Base-by-base conservation (phyloP, 2,888 invertebrate genomes). In the Helobdella robusta region DNA sequence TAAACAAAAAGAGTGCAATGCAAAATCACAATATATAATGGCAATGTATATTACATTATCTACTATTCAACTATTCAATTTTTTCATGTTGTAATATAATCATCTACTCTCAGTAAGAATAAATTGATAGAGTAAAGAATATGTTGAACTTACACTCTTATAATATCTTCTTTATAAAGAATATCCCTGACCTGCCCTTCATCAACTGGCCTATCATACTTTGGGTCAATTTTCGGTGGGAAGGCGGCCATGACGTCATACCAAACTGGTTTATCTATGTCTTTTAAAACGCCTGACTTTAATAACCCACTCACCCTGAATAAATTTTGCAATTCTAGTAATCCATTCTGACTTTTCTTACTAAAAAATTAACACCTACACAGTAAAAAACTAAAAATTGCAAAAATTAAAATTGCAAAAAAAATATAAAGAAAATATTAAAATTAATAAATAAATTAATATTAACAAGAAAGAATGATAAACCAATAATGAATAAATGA, bases 211-310 rank as follows among this genome's bases (percentile, higher is more conserved):
- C 78, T 70, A 71, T 88, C 86, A 80, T 83, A 89, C 68, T 83
- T 82, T 5, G 95, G 95, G 74, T 90, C 89, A 54, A 85, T 80
- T 70, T 86, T 85, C 1, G 97, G 95, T 6, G 95, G 95, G 81
- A 91, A 92, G 0, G 88, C 86, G 79, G 86, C 85, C 77, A 93
- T 95, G 28, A 97, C 82, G 76, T 91, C 89, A 76, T 87, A 91
- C 97, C 97, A 97, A 11, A 95, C 68, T 0, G 97, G 97, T 70
- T 87, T 84, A 73, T 94, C 91, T 71, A 87, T 86, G 66, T 85
- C 82, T 75, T 85, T 86, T 78, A 93, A 82, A 2, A 88, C 91
- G 59, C 89, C 88, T 28, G 88, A 84, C 67, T 85, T 84, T 18
- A 95, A 77, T 40, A 97, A 82, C 4, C 91, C 90, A 72, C 85